Evolutionary conservation across 1,140 invertebrate genomes (phyloP).

Genomic region (Solenopsis invicta): DNA sequence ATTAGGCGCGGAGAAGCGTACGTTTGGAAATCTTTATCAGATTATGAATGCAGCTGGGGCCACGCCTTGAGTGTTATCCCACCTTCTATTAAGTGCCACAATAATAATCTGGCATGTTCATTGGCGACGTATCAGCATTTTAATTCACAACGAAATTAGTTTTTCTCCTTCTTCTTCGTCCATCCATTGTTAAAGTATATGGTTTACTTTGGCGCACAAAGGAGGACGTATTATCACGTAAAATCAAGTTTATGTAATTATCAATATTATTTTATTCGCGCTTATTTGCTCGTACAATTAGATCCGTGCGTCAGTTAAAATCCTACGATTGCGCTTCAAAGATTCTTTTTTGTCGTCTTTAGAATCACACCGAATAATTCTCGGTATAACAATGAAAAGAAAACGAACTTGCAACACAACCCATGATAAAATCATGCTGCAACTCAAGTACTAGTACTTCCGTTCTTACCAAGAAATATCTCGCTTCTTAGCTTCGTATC

Average conservation of each 20-base stretch:
- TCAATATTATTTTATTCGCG: not conserved
- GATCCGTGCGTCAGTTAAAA: not conserved
- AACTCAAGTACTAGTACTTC: slow-evolving; percentile 18
- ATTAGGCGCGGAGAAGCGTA: slow-evolving; percentile 14
- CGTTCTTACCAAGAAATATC: slow-evolving; percentile 27
- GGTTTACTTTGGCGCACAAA: not conserved
- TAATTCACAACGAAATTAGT: slow-evolving; percentile 15
- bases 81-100: not conserved
- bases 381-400: not conserved
- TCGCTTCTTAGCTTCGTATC: slow-evolving; percentile 11
- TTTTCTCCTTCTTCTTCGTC: not conserved
- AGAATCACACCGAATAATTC: not conserved
- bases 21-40: slow-evolving; percentile 26
- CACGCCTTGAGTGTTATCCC: not conserved
- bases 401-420: not conserved
- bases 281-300: not conserved
- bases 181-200: not conserved
- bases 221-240: not conserved
- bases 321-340: not conserved
- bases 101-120: slow-evolving; percentile 13
- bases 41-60: slow-evolving; percentile 14
- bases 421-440: slow-evolving; percentile 4
- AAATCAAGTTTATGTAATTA: not conserved
- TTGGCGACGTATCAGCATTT: not conserved
- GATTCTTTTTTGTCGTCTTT: not conserved